Percentiles rank a stretch among this genome's conserved stretches.
These are phyloP conservation scores for Lanius ludovicianus DNA, from an alignment of 2,113 vertebrate genomes.

Conservation along the genomic window DNA sequence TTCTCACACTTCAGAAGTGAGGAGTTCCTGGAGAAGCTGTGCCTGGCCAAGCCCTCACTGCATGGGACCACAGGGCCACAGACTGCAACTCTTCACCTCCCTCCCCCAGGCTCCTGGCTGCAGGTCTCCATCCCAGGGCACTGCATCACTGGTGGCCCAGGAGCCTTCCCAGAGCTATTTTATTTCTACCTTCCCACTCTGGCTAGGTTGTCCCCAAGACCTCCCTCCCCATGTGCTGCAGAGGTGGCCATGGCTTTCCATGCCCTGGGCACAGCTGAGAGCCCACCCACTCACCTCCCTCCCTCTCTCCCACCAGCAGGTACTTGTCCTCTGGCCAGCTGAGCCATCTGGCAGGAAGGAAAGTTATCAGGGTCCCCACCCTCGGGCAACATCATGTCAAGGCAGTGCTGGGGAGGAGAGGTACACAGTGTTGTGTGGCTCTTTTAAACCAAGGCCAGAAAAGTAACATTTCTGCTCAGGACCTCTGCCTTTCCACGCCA, in stretches of 20 bases:
- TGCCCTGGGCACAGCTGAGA: not conserved
- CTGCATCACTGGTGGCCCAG: not conserved
- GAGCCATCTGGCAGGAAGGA: not conserved
- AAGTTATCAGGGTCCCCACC: not conserved
- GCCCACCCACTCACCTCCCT: not conserved
- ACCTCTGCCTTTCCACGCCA: not conserved
- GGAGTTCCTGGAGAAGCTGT: fast-evolving
- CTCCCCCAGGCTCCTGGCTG: not conserved
- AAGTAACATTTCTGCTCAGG: not conserved
- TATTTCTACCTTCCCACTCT: not conserved
- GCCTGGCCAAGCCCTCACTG: not conserved
- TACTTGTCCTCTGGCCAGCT: not conserved
- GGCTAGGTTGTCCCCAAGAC: not conserved
- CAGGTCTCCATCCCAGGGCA: not conserved
- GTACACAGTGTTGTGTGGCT: not conserved
- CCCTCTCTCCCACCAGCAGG: not conserved
- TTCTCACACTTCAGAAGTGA: not conserved
- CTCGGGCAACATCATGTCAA: not conserved
- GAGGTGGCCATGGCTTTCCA: not conserved
- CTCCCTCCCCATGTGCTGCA: not conserved
- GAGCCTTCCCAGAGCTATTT: not conserved
- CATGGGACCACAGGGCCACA: not conserved
- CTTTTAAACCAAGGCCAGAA: not conserved
- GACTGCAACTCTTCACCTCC: not conserved
- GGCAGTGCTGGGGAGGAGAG: not conserved